These are phyloP conservation scores for Ganaspis sp. DNA, from an alignment of 1,140 invertebrate genomes.

Conservation along the genomic window DNA sequence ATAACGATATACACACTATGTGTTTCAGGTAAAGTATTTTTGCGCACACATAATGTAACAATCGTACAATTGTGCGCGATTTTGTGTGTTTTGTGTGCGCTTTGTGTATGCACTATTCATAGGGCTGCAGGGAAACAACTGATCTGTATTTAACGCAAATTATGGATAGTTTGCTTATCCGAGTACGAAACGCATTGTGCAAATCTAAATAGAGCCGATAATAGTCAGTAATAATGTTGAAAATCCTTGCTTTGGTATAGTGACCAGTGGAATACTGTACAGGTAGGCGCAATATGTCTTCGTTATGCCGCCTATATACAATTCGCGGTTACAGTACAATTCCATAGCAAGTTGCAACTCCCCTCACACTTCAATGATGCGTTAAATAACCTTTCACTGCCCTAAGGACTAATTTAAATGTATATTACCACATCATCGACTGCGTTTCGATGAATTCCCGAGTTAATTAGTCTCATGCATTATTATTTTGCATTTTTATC, in stretches of 20 bases:
- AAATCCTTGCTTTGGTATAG: neutral
- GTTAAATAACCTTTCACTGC: conserved; percentile 2
- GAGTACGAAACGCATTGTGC: neutral
- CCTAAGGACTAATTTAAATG: conserved; percentile 1
- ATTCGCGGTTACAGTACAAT: neutral
- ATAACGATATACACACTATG: too few relatives aligned
- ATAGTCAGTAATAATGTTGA: conserved; percentile 2
- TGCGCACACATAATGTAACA: too few relatives aligned
- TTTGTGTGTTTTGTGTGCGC: too few relatives aligned
- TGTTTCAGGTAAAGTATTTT: too few relatives aligned
- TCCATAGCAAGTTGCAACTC: neutral
- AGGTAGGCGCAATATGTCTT: conserved; percentile 12
- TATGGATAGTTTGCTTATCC: neutral
- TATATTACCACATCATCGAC: neutral
- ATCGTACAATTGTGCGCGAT: too few relatives aligned
- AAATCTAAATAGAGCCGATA: conserved; percentile 13
- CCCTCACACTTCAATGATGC: neutral
- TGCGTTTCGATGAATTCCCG: neutral
- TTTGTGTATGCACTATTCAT: neutral
- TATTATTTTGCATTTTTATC: too few relatives aligned
- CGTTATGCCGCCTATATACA: neutral
- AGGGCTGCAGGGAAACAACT: neutral
- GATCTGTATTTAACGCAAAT: neutral
- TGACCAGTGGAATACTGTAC: neutral
- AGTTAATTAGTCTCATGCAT: neutral